Conservation (phyloP, 2,797 vertebrate species). For the Neomorphus geoffroyi region DNA sequence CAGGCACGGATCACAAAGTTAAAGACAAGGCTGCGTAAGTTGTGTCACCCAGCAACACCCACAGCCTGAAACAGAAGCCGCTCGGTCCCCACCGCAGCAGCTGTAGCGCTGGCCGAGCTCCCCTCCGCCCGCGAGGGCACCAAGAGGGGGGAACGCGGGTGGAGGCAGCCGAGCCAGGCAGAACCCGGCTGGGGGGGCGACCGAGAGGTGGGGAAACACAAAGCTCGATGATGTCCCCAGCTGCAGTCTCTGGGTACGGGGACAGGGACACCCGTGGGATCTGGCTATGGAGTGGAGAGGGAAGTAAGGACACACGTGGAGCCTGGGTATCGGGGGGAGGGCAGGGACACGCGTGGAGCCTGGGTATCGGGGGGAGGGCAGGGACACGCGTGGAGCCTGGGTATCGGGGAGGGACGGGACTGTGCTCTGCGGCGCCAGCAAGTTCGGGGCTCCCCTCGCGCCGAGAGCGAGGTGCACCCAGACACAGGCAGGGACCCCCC, state of each 20-base stretch:
- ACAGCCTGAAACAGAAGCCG: background rate
- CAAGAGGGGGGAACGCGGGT: background rate
- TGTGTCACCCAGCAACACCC: background rate
- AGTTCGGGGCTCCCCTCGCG: background rate
- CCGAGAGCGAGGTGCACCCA: background rate
- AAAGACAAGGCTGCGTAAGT: background rate
- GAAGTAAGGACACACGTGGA: too few relatives aligned
- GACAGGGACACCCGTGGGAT: too few relatives aligned
- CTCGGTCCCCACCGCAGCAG: background rate
- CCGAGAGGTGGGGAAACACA: background rate
- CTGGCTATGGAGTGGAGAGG: too few relatives aligned
- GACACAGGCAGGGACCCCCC: too few relatives aligned
- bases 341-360: too few relatives aligned
- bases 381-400: too few relatives aligned
- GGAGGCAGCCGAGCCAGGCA: background rate
- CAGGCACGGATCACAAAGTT: background rate
- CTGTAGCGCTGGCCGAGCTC: background rate
- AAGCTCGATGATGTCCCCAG: accelerated
- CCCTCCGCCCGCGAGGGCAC: background rate
- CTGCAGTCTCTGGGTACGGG: background rate
- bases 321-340: too few relatives aligned
- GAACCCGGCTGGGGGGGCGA: background rate
- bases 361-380: too few relatives aligned
- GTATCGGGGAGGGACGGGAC: too few relatives aligned
- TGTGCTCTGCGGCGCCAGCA: background rate